Evolutionary conservation across 2,797 vertebrate genomes (phyloP), one percentile per base, ranked within the genome.

Genomic region (Amniataba percoides): DNA sequence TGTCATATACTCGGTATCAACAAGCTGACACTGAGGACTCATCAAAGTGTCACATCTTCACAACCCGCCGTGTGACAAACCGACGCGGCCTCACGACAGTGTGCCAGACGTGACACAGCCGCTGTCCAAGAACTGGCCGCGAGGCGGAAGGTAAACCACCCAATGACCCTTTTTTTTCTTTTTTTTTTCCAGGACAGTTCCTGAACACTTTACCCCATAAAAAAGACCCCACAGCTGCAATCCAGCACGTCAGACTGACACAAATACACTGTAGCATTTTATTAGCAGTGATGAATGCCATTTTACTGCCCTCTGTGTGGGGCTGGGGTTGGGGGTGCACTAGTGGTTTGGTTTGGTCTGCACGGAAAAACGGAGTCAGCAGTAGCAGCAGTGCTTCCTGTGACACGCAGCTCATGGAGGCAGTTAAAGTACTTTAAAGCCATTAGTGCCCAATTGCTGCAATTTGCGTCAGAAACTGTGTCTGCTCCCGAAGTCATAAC

Each of bases 1-100:
- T 83, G 87, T 87, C 86, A 82, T 58, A 59, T 77, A 71, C 77
- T 67, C 46, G 10, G 61, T 68, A 83, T 82, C 73, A 80, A 79
- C 84, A 78, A 57, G 57, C 63, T 80, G 83, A 88, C 83, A 84
- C 79, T 43, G 83, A 87, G 42, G 78, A 80, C 73, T 89, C 81
- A 83, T 86, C 84, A 78, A 70, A 79, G 84, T 74, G 73, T 87
- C 87, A 77, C 58, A 67, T 80, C 48, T 74, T 74, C 85, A 78
- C 82, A 80, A 60, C 70, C 70, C 2, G 11, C 53, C 0, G 48
- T 43, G 71, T 77, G 77, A 80, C 70, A 81, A 77, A 76, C 31
- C 31, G 19, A 66, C 55, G 31, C 19, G 3, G 76, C 48, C 69
- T 77, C 36, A 31, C 59, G 74, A 34, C 66, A 51, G 43, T 23